Percentiles rank a stretch among this genome's conserved stretches.
phyloP scores from a whole-genome alignment of 2,797 vertebrate genomes.

The Pyrrhura leucotis region DNA sequence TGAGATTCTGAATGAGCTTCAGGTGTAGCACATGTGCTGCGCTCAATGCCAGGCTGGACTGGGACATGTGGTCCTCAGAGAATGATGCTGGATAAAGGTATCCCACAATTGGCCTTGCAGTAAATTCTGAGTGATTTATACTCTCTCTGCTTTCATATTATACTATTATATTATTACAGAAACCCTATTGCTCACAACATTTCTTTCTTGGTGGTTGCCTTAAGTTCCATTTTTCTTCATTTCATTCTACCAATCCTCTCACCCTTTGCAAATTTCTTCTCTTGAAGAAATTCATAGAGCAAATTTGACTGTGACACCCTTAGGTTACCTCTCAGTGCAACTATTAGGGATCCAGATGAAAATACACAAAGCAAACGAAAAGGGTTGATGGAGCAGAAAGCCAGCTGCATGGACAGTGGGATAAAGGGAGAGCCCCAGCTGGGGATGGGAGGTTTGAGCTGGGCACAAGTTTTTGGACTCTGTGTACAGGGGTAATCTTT shows the following conservation, averaged over 20 bases:
- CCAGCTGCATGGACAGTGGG: not conserved
- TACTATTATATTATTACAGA: rapidly evolving
- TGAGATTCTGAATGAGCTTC: not conserved
- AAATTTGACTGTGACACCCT: not conserved
- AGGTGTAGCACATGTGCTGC: not conserved
- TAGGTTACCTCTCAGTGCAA: not conserved
- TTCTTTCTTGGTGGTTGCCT: not conserved
- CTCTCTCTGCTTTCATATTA: not conserved
- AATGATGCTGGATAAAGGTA: rapidly evolving
- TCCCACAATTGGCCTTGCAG: not conserved
- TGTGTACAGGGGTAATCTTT: not conserved
- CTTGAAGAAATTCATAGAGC: not conserved
- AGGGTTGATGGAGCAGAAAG: not conserved
- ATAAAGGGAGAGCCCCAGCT: not conserved
- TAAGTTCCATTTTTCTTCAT: not conserved
- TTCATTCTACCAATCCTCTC: not conserved
- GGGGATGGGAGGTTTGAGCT: not conserved
- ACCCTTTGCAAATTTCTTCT: not conserved
- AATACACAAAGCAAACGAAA: not conserved
- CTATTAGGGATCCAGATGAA: not conserved
- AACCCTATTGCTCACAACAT: rapidly evolving
- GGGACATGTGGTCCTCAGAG: not conserved
- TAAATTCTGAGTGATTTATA: not conserved
- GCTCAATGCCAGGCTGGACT: not conserved
- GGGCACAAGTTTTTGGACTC: not conserved